phyloP scores from a whole-genome alignment of 2,888 invertebrate species.

The Lithosia quadra region DNA sequence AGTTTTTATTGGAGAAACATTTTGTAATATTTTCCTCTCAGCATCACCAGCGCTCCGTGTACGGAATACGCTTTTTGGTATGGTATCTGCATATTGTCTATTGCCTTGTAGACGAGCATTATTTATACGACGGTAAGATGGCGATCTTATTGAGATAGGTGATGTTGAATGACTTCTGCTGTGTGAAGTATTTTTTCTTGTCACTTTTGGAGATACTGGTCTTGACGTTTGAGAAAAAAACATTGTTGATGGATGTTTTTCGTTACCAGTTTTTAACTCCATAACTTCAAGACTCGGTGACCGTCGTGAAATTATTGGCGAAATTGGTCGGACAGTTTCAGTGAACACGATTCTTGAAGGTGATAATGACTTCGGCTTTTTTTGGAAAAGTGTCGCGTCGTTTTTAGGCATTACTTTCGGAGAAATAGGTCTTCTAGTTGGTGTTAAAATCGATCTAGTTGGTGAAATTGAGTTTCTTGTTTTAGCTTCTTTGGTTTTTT shows the following conservation, averaged over 20 bases:
- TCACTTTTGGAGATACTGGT: slow-evolving; percentile 76
- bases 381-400: slow-evolving; percentile 41
- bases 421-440: slow-evolving; percentile 74
- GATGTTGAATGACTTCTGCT: slow-evolving; percentile 84
- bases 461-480: slow-evolving; percentile 63
- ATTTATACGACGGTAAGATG: slow-evolving; percentile 89
- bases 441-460: slow-evolving; percentile 68
- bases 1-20: slow-evolving; percentile 59
- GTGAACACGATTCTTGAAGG: slow-evolving; percentile 73
- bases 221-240: slow-evolving; percentile 79
- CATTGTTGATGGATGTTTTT: slow-evolving; percentile 65
- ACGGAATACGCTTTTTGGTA: slow-evolving; percentile 80
- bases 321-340: slow-evolving; percentile 75
- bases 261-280: slow-evolving; percentile 48
- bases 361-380: slow-evolving; percentile 60
- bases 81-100: slow-evolving; percentile 65
- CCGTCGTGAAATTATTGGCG: slow-evolving; percentile 64
- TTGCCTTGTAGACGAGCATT: slow-evolving; percentile 76
- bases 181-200: slow-evolving; percentile 53
- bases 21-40: slow-evolving; percentile 69
- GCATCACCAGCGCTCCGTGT: slow-evolving; percentile 90
- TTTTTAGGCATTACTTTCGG: slow-evolving; percentile 66
- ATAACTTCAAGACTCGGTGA: slow-evolving; percentile 50
- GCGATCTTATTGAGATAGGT: slow-evolving; percentile 88
- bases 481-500: slow-evolving; percentile 50